Base-by-base conservation (phyloP, 37 sponge, comb jelly and placozoan genomes). In the Diacarnus erythraeanus region DNA sequence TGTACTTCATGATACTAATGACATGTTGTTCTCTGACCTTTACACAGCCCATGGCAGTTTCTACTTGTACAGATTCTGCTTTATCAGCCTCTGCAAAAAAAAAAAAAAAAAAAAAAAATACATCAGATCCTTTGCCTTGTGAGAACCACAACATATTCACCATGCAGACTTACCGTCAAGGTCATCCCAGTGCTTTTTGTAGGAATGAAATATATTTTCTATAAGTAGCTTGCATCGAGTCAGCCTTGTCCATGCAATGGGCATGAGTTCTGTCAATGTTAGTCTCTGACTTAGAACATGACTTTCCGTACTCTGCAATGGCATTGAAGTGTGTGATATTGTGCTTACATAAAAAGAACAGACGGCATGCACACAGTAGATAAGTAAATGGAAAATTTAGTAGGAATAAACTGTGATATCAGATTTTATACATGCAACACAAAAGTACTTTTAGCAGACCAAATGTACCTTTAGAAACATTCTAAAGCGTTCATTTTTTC, bases 221-320 rank as follows among this genome's bases (percentile, higher is more conserved):
- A 88, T 68, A 34, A 92, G 84, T 0, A 92, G 73, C 59, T 76
- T 69, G 69, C 87, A 92, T 27, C 78, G 80, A 30, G 89, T 92
- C 29, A 88, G 89, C n/a, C 93, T 57, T 22, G 71, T 57, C 93
- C 89, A 88, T 23, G 86, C 82, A 47, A 76, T 88, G 67, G 89
- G 89, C 38, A 82, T 84, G 27, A 92, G 81, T 26, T 88, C 93
- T 0, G 65, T 81, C 59, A 92, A 68, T 3, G 80, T 78, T 25
- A 88, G 78, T 38, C 89, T 42, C 34, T 80, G 66, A 31, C 88
- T 83, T 23, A 83, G 69, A 17, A 76, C 77, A 64, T 91, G 75
- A 0, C 69, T 10, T 38, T 91, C 92, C 1, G 88, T 77, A 29
- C 74, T 76, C 88, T 84, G 76, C 0, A 29, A 34, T 30, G 39